Evolutionary conservation across 2,797 vertebrate species (phyloP).

Genomic region (Aviceda leuphotes): DNA sequence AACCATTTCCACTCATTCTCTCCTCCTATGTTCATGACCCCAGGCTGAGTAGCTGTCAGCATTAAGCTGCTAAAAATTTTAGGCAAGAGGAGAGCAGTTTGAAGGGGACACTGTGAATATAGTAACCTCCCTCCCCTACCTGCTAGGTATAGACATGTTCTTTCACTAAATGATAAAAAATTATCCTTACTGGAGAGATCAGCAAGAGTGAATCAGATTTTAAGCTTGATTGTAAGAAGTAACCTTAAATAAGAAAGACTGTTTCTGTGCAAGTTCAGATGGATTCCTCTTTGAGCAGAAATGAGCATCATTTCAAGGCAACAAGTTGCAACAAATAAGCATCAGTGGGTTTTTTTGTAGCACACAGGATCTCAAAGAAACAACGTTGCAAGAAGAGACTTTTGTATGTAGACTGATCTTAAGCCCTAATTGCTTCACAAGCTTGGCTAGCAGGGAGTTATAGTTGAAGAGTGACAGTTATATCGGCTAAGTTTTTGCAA

Average conservation of each 20-base stretch:
- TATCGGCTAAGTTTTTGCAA: neutral
- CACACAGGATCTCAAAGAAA: no score
- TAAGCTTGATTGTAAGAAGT: neutral
- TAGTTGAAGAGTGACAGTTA: neutral
- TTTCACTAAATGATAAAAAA: neutral
- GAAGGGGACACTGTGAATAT: neutral
- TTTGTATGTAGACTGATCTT: neutral
- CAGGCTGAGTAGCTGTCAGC: neutral
- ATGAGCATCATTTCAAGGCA: neutral
- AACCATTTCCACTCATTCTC: neutral
- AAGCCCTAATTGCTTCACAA: neutral
- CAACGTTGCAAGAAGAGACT: neutral
- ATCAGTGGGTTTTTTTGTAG: no score
- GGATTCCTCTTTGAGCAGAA: neutral
- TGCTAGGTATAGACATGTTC: neutral
- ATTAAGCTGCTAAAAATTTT: neutral
- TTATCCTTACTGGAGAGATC: neutral
- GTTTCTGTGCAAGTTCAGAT: neutral
- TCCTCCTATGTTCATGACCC: neutral
- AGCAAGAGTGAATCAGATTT: neutral
- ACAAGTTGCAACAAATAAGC: neutral
- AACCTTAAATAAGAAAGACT: neutral
- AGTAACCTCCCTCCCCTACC: neutral
- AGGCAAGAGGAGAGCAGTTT: neutral
- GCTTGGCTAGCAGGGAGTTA: neutral